Evolutionary conservation across 92 coral and sea anemone genomes (phyloP), one percentile per base, ranked within the genome.

Genomic region (Palythoa grandis): DNA sequence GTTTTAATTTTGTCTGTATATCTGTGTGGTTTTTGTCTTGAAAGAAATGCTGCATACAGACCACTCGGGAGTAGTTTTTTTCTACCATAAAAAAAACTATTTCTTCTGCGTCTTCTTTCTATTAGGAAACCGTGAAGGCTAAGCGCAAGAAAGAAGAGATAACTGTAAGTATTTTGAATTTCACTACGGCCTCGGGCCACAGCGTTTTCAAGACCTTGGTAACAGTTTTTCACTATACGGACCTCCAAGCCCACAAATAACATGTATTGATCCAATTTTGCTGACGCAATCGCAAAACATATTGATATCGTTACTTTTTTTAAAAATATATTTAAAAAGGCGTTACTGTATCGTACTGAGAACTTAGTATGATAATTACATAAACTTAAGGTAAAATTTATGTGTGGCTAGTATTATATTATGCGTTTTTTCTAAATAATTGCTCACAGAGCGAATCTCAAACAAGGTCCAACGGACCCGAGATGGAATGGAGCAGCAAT

Each of bases 401-500:
- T n/a, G 35, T 29, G 1, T 43, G 6, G 50, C 9, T 8, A 43
- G 50, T 43, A 43, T 43, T 43, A 43, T 8, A 43, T 5, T 43
- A 43, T 8, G 9, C 50, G 50, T 43, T 43, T 43, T 43, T 8
- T 5, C 50, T 43, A 43, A 43, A 43, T 25, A 67, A 29, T 2
- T 25, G 67, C 47, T 67, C 43, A 65, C 85, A 80, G 85, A 66
- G 43, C 74, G 61, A 80, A 48, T 24, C 74, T 15, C 43, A 69
- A 47, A 29, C 43, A 43, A 15, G 11, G 17, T 23, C 58, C 37
- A 52, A 89, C 83, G 78, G 22, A 57, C 29, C 13, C 13, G 91
- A 92, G 24, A 91, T 92, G 98, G 95, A 94, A 22, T 94, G 95
- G 94, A 87, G 92, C 54, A 94, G 93, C 57, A 93, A 89, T 70